Evolutionary conservation across 1,140 invertebrate genomes (phyloP).

Genomic region (Andricus grossulariae): DNA sequence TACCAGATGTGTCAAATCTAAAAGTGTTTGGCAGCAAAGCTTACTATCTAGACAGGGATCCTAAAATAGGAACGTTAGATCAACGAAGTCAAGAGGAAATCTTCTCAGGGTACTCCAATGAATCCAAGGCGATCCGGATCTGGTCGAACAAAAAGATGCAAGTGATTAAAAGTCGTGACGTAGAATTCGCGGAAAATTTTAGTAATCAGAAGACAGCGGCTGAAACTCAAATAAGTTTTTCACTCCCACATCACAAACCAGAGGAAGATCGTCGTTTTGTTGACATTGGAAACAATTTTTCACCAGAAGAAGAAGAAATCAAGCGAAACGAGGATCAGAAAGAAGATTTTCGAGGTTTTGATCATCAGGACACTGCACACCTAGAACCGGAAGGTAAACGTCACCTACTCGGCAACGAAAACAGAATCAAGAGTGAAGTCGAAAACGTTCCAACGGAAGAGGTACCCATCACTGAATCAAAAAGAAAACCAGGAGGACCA

Average conservation of each 20-base stretch:
- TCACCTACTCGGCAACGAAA: too few species aligned
- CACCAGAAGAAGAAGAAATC: not conserved
- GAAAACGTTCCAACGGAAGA: too few species aligned
- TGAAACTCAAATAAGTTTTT: not conserved
- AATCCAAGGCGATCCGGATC: conserved; percentile 56
- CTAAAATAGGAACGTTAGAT: conserved; percentile 52
- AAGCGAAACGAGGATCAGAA: too few species aligned
- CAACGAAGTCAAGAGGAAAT: conserved; percentile 52
- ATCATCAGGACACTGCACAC: too few species aligned
- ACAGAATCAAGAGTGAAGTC: too few species aligned
- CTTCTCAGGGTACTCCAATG: conserved; percentile 59
- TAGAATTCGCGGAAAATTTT: too few species aligned
- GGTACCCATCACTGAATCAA: too few species aligned
- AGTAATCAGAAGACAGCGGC: not conserved
- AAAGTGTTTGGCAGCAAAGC: conserved; percentile 45
- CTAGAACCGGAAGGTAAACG: too few species aligned
- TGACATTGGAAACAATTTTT: conserved; percentile 6
- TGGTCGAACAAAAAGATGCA: conserved; percentile 54
- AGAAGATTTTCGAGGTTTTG: too few species aligned
- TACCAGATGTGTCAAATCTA: too few species aligned
- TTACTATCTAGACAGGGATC: conserved; percentile 45
- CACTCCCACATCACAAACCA: not conserved
- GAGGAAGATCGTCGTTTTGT: not conserved
- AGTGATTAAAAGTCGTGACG: too few species aligned
- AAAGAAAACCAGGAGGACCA: too few species aligned